Evolutionary conservation across 2,113 vertebrate species (phyloP).

Genomic region (Grammomys surdaster): DNA sequence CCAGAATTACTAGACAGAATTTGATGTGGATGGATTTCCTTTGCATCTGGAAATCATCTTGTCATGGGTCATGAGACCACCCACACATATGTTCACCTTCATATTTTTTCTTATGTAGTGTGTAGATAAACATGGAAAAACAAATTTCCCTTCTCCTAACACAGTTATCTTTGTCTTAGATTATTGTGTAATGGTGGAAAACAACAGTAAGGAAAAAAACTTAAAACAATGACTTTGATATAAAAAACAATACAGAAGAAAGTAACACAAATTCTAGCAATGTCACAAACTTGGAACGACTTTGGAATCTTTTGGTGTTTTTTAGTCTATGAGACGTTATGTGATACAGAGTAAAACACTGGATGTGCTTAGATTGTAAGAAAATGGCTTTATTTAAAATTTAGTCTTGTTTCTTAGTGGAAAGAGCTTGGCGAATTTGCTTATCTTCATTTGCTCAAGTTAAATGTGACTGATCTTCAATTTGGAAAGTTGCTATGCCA

Average conservation of each 20-base stretch:
- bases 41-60: not conserved
- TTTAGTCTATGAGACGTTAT: not conserved
- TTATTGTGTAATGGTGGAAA: not conserved
- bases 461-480: not conserved
- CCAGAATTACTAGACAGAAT: not conserved
- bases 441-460: not conserved
- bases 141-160: not conserved
- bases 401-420: not conserved
- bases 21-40: not conserved
- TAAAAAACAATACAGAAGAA: not conserved
- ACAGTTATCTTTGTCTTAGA: not conserved
- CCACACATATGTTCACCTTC: not conserved
- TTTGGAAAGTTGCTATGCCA: not conserved
- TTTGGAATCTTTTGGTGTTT: not conserved
- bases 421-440: not conserved
- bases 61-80: not conserved
- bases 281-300: constrained; percentile 60
- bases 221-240: not conserved
- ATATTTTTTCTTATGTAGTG: not conserved
- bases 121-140: not conserved
- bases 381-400: not conserved
- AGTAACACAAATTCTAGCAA: constrained; percentile 15
- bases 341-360: not conserved
- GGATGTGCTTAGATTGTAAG: not conserved
- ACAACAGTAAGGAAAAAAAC: not conserved